Percentiles rank a stretch among this genome's conserved stretches.
phyloP scores from a whole-genome alignment of 2,888 invertebrate genomes.

The Lamproptera curius region DNA sequence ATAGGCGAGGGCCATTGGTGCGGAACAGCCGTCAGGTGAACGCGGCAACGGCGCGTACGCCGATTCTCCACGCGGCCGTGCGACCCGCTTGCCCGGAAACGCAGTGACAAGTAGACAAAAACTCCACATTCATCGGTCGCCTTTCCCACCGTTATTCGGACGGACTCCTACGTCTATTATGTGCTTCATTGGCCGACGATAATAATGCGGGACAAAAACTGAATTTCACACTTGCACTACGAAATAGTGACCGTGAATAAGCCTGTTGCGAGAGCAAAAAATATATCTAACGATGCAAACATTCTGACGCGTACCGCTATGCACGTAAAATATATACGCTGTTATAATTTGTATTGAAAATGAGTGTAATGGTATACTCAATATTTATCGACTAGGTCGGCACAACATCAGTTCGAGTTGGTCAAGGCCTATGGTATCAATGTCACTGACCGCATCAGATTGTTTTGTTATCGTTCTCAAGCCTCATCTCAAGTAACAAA shows the following conservation, averaged over 20 bases:
- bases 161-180: constrained; percentile 50
- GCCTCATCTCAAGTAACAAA: too few species aligned
- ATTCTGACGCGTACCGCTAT: too few species aligned
- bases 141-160: constrained; percentile 49
- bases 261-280: not conserved
- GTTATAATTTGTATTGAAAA: too few species aligned
- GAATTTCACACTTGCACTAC: constrained; percentile 5
- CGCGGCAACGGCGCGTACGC: constrained; percentile 66
- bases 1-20: constrained; percentile 52
- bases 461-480: too few species aligned
- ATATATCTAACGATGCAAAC: too few species aligned
- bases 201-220: constrained; percentile 15
- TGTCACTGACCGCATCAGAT: too few species aligned
- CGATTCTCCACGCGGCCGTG: constrained; percentile 71
- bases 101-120: constrained; percentile 74
- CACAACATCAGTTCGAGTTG: too few species aligned
- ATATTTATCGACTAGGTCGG: too few species aligned
- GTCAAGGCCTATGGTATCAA: too few species aligned
- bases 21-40: constrained; percentile 44
- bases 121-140: constrained; percentile 70
- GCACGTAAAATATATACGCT: too few species aligned
- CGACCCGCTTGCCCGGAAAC: constrained; percentile 65
- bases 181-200: constrained; percentile 27
- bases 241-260: not conserved
- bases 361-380: too few species aligned